A percentile compares a stretch with the other conserved stretches of the same genome.
phyloP scores from a whole-genome alignment of 2,113 vertebrate genomes.

The Odocoileus hemionus region DNA sequence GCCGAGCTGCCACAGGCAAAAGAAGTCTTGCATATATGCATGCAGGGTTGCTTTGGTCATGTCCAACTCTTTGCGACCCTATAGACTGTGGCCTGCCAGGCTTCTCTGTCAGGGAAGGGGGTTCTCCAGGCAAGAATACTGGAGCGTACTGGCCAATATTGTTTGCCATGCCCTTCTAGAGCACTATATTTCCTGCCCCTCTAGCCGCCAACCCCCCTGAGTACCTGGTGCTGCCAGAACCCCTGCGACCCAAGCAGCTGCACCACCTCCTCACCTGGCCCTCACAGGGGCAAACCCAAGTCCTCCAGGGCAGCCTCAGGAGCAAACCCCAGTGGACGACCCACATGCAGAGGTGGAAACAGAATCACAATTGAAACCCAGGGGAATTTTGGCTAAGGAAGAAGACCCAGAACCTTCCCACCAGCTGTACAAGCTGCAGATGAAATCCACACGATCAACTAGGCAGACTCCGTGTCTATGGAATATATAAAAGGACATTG shows the following conservation, averaged over 20 bases:
- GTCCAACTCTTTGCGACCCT: neutral
- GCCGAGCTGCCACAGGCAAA: neutral
- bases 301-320: neutral
- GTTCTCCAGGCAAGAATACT: neutral
- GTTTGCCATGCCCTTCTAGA: neutral
- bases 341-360: neutral
- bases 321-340: neutral
- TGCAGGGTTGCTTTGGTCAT: neutral
- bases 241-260: neutral
- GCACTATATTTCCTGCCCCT: neutral
- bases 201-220: neutral
- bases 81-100: neutral
- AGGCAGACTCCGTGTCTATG: neutral
- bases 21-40: neutral
- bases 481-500: fast-evolving
- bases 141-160: neutral
- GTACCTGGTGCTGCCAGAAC: neutral
- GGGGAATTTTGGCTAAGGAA: neutral
- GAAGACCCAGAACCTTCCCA: neutral
- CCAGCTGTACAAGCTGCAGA: neutral
- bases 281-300: neutral
- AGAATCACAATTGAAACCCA: neutral
- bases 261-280: neutral
- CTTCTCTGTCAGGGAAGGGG: neutral
- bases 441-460: neutral